A percentile compares a stretch with the other conserved stretches of the same genome.
Conservation (phyloP, 2,888 invertebrate species). For the Lepidochrysops patricia region DNA sequence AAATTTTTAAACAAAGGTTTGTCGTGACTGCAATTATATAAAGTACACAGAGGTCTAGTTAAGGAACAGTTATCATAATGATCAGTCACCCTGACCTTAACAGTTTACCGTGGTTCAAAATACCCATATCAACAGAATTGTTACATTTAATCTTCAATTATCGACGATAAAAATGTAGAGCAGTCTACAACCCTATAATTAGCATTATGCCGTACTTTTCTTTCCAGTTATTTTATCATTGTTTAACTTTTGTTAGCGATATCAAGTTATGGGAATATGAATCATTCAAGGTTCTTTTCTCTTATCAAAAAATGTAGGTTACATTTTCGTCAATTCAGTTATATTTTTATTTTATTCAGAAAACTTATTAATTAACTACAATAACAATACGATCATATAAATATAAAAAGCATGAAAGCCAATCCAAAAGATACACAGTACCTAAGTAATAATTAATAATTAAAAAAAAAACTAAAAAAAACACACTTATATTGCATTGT, state of each 20-base stretch:
- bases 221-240: conserved; percentile 3
- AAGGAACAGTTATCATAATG: neutral
- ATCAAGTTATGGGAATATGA: neutral
- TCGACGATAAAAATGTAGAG: neutral
- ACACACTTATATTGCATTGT: too few species aligned
- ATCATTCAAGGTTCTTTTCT: neutral
- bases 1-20: neutral
- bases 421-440: too few species aligned
- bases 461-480: too few species aligned
- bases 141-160: neutral
- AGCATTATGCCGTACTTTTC: neutral
- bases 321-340: neutral
- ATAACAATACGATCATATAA: too few species aligned
- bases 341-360: too few species aligned
- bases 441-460: too few species aligned
- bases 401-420: too few species aligned
- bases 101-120: neutral
- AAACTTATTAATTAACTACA: too few species aligned
- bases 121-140: neutral
- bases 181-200: neutral
- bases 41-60: neutral
- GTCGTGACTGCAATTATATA: neutral
- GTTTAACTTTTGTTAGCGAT: neutral
- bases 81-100: neutral
- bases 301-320: conserved; percentile 3